Base-by-base conservation (phyloP, 2,888 invertebrate genomes). In the Andrena fulva region DNA sequence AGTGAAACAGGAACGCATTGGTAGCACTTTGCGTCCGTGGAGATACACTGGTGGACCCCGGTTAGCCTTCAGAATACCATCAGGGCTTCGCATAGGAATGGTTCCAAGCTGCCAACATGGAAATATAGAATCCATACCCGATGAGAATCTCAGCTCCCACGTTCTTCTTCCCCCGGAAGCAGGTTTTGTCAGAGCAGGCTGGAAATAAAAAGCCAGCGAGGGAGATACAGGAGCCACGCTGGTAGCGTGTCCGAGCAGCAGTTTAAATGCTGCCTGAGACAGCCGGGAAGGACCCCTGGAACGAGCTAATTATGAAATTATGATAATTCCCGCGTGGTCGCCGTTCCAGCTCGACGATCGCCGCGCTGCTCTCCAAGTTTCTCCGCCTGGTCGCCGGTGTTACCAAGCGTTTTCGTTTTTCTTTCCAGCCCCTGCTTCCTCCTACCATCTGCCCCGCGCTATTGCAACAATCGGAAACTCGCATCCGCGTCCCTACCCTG, bases 291-390 rank as follows among this genome's bases (percentile, higher is more conserved):
- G 91, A 89, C 91, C 91, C 90, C 90, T 89, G 88, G 89, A 90
- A 90, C 90, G 90, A 90, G 91, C 91, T 93, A 93, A 93, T 93
- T 93, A 93, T 92, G 92, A 93, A 93, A 93, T 92, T 93, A 92
- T 92, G 92, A 90, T 91, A 91, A 92, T 92, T 90, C 85, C 85
- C 84, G 84, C 80, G 84, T 82, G 89, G 84, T 82, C 84, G 87
- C 59, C 85, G 88, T 89, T 88, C 77, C 87, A 59, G 62, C 80
- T 79, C 85, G 88, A 59, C 86, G 87, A 64, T 50, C 79, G 77
- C 72, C 79, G 62, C 59, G 76, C 72, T 66, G 56, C 71, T 52
- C 54, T 68, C 68, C 73, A 42, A 59, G 77, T 70, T 80, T 63
- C 77, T 62, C 64, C 60, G 24, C 50, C 70, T 64, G 80, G 27